Percentiles rank a stretch among this genome's conserved stretches.
Evolutionary conservation across 2,113 vertebrate genomes (phyloP).

Genomic region (human (Homo sapiens)): GRCh38 chr14:96298501-96299000

Average conservation of each 20-base stretch:
- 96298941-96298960: neutral
- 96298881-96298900: neutral
- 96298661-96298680: neutral
- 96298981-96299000: neutral
- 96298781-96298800: neutral
- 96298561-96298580: neutral
- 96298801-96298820: neutral
- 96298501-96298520: neutral
- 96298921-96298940: neutral
- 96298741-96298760: neutral
- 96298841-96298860: neutral
- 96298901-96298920: neutral
- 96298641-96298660: neutral
- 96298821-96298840: neutral
- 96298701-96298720: no score
- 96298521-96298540: neutral
- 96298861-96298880: neutral
- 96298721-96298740: neutral
- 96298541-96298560: neutral
- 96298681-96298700: fast-evolving
- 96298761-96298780: neutral
- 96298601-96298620: neutral
- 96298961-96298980: neutral
- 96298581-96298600: neutral
- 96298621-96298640: neutral